phyloP scores from a whole-genome alignment of 2,888 invertebrate species.

The Autographa gamma region DNA sequence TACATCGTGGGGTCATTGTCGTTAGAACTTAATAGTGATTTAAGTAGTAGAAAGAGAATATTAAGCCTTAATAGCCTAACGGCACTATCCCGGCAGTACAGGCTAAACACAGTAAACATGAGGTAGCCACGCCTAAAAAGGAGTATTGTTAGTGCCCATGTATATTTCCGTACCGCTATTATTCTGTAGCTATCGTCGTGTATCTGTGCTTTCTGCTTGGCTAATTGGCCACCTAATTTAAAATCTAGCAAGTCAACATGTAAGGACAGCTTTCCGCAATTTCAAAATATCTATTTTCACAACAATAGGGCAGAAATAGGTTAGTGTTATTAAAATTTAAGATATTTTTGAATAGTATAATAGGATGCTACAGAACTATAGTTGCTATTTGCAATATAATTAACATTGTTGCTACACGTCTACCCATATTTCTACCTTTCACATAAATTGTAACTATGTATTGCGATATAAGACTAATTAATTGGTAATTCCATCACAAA shows the following conservation, averaged over 20 bases:
- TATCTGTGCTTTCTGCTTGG: neutral
- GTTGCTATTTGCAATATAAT: no score
- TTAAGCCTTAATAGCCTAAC: conserved; percentile 15
- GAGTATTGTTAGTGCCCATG: neutral
- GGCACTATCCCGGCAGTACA: conserved; percentile 15
- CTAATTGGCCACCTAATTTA: neutral
- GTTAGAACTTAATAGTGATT: conserved; percentile 16
- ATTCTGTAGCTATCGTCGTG: neutral
- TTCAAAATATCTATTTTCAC: neutral
- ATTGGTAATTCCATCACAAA: conserved; percentile 14
- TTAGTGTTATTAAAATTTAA: no score
- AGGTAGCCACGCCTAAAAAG: neutral
- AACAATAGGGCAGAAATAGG: neutral
- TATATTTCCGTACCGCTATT: neutral
- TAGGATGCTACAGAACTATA: no score
- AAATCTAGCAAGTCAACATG: neutral
- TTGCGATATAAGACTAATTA: conserved; percentile 26
- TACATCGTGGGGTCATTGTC: conserved; percentile 18
- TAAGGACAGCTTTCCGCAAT: neutral
- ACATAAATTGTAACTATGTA: conserved; percentile 20
- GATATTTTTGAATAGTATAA: no score
- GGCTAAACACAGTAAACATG: neutral
- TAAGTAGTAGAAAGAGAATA: conserved; percentile 17
- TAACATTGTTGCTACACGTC: neutral
- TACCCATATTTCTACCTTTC: conserved; percentile 25